Percentiles rank a stretch among this genome's conserved stretches.
Conservation (phyloP, 1,140 invertebrate species). For the Drosophila saltans region DNA sequence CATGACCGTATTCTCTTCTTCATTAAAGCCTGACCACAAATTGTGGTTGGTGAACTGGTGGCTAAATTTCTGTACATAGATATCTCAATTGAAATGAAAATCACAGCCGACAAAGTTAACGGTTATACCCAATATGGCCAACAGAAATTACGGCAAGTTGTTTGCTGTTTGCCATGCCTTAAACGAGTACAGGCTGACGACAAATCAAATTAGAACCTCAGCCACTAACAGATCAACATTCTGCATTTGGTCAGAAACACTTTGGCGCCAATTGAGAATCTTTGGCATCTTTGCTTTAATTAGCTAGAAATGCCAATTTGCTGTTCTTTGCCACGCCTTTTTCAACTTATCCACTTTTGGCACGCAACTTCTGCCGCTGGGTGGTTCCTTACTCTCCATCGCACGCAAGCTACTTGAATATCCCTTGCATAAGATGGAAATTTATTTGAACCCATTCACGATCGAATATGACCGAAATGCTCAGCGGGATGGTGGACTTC, state of each 20-base stretch:
- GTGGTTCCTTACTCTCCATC: constrained; percentile 28
- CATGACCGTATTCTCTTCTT: constrained; percentile 39
- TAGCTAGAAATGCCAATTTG: constrained; percentile 58
- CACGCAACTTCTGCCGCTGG: constrained; percentile 41
- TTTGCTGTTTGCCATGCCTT: constrained; percentile 43
- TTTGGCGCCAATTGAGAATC: constrained; percentile 79
- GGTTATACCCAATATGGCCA: constrained; percentile 55
- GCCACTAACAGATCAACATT: constrained; percentile 57
- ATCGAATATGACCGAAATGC: constrained; percentile 55
- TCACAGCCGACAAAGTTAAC: constrained; percentile 46
- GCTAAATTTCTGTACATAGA: constrained; percentile 31
- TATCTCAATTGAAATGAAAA: constrained; percentile 82
- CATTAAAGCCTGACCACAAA: constrained; percentile 68
- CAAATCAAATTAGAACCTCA: constrained; percentile 59
- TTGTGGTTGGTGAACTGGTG: constrained; percentile 43
- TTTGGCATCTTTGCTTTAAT: constrained; percentile 77
- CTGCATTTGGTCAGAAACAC: constrained; percentile 75
- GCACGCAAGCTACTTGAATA: constrained; percentile 54
- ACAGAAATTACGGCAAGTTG: constrained; percentile 46
- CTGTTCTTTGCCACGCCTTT: constrained; percentile 37
- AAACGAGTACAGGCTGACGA: constrained; percentile 31
- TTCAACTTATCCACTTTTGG: not conserved
- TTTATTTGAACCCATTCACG: constrained; percentile 51
- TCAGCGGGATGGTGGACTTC: constrained; percentile 54
- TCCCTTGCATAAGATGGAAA: constrained; percentile 38